A percentile compares a stretch with the other conserved stretches of the same genome.
These are phyloP conservation scores for Drosophila peninsularis DNA, from an alignment of 2,888 invertebrate genomes.

Conservation along the genomic window DNA sequence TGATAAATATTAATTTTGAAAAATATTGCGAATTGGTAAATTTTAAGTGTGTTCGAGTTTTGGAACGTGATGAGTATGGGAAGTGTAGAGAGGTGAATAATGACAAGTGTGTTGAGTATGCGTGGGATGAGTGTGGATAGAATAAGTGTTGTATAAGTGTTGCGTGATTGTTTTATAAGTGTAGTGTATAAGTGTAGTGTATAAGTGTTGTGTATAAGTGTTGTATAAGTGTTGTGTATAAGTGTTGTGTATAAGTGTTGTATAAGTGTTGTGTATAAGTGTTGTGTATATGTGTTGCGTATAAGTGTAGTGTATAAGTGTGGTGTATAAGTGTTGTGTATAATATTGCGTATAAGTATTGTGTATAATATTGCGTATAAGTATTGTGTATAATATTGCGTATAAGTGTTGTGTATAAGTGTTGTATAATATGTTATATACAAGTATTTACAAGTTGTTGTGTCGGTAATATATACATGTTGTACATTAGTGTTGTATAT, in stretches of 20 bases:
- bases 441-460: neutral
- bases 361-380: neutral
- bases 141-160: neutral
- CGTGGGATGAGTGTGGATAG: neutral
- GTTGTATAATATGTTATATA: neutral
- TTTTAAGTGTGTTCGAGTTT: neutral
- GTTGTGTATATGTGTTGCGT: neutral
- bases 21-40: neutral
- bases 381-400: neutral
- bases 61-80: slow-evolving; percentile 5
- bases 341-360: neutral
- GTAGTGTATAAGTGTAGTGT: neutral
- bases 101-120: neutral
- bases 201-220: neutral
- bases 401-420: neutral
- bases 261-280: neutral
- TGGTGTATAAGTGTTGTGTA: neutral
- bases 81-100: slow-evolving; percentile 9
- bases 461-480: neutral
- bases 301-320: neutral
- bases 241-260: neutral
- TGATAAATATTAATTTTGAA: slow-evolving; percentile 1
- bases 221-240: neutral
- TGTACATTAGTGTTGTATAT: neutral
- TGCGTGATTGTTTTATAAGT: neutral